Evolutionary conservation across 2,888 invertebrate species (phyloP), one percentile per base, ranked within the genome.

Genomic region (Oscheius myriophilus): DNA sequence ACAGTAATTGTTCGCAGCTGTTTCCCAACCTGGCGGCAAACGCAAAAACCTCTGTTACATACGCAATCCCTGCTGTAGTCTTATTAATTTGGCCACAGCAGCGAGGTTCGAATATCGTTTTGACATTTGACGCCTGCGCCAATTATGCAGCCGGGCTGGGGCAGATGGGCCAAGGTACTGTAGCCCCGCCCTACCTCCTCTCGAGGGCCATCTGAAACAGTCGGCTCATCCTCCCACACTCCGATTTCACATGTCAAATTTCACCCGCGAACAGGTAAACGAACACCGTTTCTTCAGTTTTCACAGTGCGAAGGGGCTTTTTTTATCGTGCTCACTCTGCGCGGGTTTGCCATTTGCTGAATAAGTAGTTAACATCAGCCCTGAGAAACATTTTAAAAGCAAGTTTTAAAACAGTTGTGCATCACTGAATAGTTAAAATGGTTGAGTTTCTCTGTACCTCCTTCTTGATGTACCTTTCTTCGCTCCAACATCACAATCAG

Each of bases 111-210:
- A 67, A 67, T 67, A 67, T 41, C 67, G 43, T 58, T 67, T 67
- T 67, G 59, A 67, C 59, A 67, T 61, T 67, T 43, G 67, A 61
- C 46, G 54, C 59, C 26, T 51, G 55, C 46, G 46, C 66, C 66
- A 66, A 66, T 66, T 66, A 66, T 51, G 66, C 49, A 46, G n/a
- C 49, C 49, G 49, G 61, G 49, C 61, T 49, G 46, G 61, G 46
- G 43, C 23, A 41, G 12, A 14, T 45, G 45, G 11, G 49, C 49
- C 49, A n/a, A 39, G n/a, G 49, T 25, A 14, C 25, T n/a, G n/a
- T 18, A 23, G 49, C 39, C 49, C 46, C 61, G 61, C 61, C 61
- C 39, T 16, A 11, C 21, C 61, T 46, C 49, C 46, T 61, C 61
- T 33, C 42, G 23, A 33, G 33, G 23, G 23, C 16, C 21, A 43